A percentile compares a stretch with the other conserved stretches of the same genome.
These are phyloP conservation scores for Drosophila novamexicana DNA, from an alignment of 1,140 invertebrate species.

Conservation along the genomic window DNA sequence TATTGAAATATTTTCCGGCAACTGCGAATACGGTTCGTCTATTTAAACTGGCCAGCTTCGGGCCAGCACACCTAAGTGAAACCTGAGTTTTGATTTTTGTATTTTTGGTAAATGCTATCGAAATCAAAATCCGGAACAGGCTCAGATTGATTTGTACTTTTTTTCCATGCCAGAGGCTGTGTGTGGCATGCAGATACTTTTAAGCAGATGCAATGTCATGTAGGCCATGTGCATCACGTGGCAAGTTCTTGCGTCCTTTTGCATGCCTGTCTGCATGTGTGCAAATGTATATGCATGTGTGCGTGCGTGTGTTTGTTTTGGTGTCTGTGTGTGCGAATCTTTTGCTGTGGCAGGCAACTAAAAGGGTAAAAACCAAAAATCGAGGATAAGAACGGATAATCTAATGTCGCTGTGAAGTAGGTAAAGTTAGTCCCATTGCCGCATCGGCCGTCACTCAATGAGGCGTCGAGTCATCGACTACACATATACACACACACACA, in stretches of 20 bases:
- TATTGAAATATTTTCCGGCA: no score
- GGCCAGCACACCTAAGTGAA: no score
- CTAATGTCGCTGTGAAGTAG: conserved; percentile 75
- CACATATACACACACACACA: conserved; percentile 12
- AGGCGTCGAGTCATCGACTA: conserved; percentile 65
- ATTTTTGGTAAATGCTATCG: no score
- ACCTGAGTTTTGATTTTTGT: no score
- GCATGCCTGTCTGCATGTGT: neutral
- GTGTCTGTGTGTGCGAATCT: conserved; percentile 22
- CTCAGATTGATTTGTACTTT: neutral
- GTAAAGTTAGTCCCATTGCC: conserved; percentile 50
- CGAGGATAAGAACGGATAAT: conserved; percentile 82
- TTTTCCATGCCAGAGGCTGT: neutral
- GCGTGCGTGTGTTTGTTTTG: conserved; percentile 23
- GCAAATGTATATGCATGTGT: neutral
- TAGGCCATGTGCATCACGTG: conserved; percentile 71
- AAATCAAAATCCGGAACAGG: no score
- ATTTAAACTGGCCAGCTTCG: no score
- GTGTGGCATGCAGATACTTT: conserved; percentile 4
- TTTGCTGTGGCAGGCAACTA: conserved; percentile 53
- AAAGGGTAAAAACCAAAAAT: conserved; percentile 76
- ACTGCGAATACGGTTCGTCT: no score
- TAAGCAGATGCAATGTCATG: conserved; percentile 61
- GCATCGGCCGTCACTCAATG: conserved; percentile 37
- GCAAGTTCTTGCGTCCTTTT: conserved; percentile 26